Evolutionary conservation across 2,113 vertebrate genomes (phyloP), one percentile per base, ranked within the genome.

Genomic region (Columba livia): DNA sequence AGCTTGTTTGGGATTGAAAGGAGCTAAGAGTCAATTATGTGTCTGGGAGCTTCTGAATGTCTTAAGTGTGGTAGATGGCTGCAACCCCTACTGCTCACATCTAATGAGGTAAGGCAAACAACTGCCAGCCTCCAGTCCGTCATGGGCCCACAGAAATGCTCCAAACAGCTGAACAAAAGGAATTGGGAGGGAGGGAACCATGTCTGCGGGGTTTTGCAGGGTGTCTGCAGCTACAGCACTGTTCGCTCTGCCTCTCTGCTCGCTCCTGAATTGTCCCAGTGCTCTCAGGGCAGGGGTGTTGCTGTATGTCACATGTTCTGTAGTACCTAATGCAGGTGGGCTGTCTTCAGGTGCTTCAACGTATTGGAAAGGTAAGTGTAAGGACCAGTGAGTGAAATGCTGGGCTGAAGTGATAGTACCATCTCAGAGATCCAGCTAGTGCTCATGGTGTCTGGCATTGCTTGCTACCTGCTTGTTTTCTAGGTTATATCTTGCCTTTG

Each of bases 21-120:
- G 90, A 94, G 61, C 82, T 91, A 90, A 90, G 86, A 94, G 95
- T 91, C 90, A 94, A 85, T 94, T 96, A 92, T 85, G 32, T 77
- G 67, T 88, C 64, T 83, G 82, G 72, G 64, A 90, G 64, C 79
- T 91, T 85, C 91, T 90, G 88, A 94, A 93, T 80, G 47, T 88
- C 57, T 85, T 56, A 83, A 94, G 85, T 12, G 64, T 83, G 57
- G 91, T 80, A 88, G 82, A 67, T 74, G 69, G 56, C 90, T 86
- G 85, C 82, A 91, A 40, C 67, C 69, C 82, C 75, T 85, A 88
- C 71, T 0, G 60, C 79, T 96, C 42, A 12, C 48, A 32, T 86
- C 64, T 96, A 90, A 96, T 80, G 79, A 95, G 38, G 81, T 50
- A 62, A 85, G 60, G 64, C 66, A 66, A 48, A 70, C 81, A 83